Conservation (phyloP, 2,113 vertebrate species). For the Passer montanus region DNA sequence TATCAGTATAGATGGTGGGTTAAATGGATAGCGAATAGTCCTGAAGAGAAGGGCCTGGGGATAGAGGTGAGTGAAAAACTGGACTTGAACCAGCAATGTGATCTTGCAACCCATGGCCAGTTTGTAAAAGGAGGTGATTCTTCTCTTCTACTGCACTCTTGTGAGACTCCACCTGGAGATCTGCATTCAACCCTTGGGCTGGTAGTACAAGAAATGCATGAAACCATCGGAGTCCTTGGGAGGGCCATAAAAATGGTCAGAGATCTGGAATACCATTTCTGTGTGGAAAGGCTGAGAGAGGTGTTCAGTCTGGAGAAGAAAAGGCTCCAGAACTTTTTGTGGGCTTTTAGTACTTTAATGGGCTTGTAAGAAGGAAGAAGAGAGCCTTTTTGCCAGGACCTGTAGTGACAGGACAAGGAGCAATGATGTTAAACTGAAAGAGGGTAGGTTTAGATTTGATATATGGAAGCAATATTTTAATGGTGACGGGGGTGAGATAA, state of each 20-base stretch:
- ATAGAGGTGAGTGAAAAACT: not conserved
- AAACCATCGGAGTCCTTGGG: not conserved
- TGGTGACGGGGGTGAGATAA: rapidly evolving
- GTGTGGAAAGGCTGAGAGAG: not conserved
- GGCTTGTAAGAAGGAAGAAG: not conserved
- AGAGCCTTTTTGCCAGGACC: not conserved
- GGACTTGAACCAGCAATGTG: not conserved
- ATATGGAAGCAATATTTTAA: not conserved
- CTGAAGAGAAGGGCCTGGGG: not conserved
- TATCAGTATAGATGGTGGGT: not conserved
- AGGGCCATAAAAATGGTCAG: not conserved
- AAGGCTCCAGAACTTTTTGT: not conserved
- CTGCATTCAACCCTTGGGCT: not conserved
- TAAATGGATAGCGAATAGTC: not conserved
- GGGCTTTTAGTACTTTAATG: not conserved
- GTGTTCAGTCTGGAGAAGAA: not conserved
- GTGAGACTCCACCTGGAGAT: not conserved
- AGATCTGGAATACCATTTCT: not conserved
- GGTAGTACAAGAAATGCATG: not conserved
- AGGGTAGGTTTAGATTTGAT: not conserved
- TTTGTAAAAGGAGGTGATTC: not conserved
- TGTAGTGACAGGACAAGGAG: not conserved
- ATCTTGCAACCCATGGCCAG: rapidly evolving
- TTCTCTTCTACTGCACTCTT: not conserved
- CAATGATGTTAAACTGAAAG: not conserved